Base-by-base conservation (phyloP, 1,140 invertebrate genomes). In the Bradynema listronoti region DNA sequence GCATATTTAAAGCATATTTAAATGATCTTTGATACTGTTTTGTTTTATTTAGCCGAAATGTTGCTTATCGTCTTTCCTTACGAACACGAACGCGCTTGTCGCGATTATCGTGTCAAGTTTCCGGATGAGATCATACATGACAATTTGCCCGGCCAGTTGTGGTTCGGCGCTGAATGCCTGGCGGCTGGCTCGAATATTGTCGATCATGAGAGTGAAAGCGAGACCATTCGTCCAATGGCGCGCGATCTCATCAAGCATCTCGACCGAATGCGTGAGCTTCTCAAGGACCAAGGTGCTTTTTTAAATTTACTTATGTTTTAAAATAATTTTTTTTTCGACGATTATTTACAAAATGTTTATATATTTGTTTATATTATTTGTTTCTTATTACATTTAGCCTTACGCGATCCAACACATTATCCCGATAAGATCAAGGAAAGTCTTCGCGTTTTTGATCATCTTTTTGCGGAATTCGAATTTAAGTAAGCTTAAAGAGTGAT, bases 71-170 rank as follows among this genome's bases (percentile, higher is more conserved):
- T 77, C 32, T 78, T 75, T 55, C 75, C 75, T 53, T 87, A 88
- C 1, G 85, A 87, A 39, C 86, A 64, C 24, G 71, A 91, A 70
- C 82, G 92, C 43, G 90, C 92, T 25, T 87, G 88, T 65, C 82
- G 93, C 24, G 92, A 95, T 67, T 97, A 94, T 78, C 84, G 93
- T n/a, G 90, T 91, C 25, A 98, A 98, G 80, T 98, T 97, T 79
- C 93, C 94, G 0, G 94, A 97, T 80, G 93, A 97, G 79, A 90
- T 98, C 2, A 84, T 97, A 71, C 91, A 95, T 79, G 93, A 97
- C 77, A 95, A 92, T 81, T 81, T 98, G 19, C 90, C 91, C 22
- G 93, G 93, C 0, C 94, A 98, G 80, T 82, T 98, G 14, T 98
- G 94, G 94, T 98, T 98, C 82, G 93, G 93, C n/a, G 94, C 94